Evolutionary conservation across 2,888 invertebrate genomes (phyloP), one percentile per base, ranked within the genome.

Genomic region (Cephus nigrinus): DNA sequence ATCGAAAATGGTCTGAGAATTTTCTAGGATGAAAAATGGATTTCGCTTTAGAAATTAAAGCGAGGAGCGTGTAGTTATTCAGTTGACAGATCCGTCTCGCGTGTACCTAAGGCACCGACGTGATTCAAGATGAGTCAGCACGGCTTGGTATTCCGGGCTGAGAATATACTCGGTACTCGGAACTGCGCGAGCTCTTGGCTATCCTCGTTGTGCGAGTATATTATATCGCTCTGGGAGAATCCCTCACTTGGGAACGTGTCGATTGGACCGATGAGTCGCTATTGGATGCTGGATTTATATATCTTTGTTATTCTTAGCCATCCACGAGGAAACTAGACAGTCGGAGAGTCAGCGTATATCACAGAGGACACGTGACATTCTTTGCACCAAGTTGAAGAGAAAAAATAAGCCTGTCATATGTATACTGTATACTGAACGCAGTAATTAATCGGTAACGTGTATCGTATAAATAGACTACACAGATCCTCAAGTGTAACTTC

Each of bases 111-210:
- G 33, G 74, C 33, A 33, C 36, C 31, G 23, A 74, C 74, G 74
- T 36, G 74, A 74, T 74, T 74, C 30, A 11, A 68, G 76, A 75
- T 82, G 82, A 82, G 80, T 81, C 81, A 81, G 76, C 81, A 75
- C 35, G 71, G 77, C 78, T 82, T 77, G 79, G 81, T 81, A 82
- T 81, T 80, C 77, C 75, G 75, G 75, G 79, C 82, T 77, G 74
- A 82, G 81, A 82, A 82, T 82, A 82, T 77, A 78, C 76, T 76
- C 72, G 76, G 73, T 76, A 76, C 76, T 34, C 31, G 71, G 75
- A 71, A 71, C 71, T 71, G 23, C 31, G 31, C 31, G 32, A 71
- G 71, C 71, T 71, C 71, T 12, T 71, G 71, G 32, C 33, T 71
- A 32, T 71, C 71, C 71, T 31, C 71, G 71, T 71, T 55, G 71